Base-by-base conservation (phyloP, 2,113 vertebrate genomes). In the Hemibates koningsi region DNA sequence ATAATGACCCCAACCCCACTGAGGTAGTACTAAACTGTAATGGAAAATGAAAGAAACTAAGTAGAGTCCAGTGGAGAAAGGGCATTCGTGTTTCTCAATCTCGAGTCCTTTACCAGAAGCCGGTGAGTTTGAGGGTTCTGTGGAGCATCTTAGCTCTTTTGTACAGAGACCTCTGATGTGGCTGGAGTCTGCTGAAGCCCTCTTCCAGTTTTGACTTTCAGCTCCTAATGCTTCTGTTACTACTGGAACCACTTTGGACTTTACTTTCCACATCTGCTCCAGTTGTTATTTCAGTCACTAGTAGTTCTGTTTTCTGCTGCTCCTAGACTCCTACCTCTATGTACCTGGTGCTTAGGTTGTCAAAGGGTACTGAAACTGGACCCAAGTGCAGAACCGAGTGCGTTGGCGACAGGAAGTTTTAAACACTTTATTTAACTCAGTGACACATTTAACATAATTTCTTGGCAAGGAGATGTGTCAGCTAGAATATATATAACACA, bases 301-400 rank as follows among this genome's bases (percentile, higher is more conserved):
- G 0, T 34, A 34, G 32, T 19, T 2, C 59, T 36, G 17, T 63
- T n/a, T 61, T 61, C 29, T 61, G 57, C 29, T 34, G 29, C 16
- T 61, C 57, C 57, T 34, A 34, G 9, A 61, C 57, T 19, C 57
- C 16, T 61, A 32, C 57, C 0, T 61, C 1, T 32, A 61, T 10
- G 29, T 34, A 61, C 16, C 57, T 61, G 16, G 57, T 61, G 16
- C 16, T 61, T 61, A 0, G 57, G 27, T 32, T 61, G 29, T 34
- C 57, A 59, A 59, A 29, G 56, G 56, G 56, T 32, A 59, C 27
- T 61, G 57, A 61, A 34, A 61, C 57, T 61, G 57, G 29, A 61
- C 29, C 8, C 57, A 1, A 32, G 29, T 61, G 29, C 27, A 61
- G 57, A 61, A 61, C 57, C 0, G 8, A 61, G 8, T 61, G 29